Base-by-base conservation (phyloP, 2,113 vertebrate genomes). In the Casuarius casuarius region DNA sequence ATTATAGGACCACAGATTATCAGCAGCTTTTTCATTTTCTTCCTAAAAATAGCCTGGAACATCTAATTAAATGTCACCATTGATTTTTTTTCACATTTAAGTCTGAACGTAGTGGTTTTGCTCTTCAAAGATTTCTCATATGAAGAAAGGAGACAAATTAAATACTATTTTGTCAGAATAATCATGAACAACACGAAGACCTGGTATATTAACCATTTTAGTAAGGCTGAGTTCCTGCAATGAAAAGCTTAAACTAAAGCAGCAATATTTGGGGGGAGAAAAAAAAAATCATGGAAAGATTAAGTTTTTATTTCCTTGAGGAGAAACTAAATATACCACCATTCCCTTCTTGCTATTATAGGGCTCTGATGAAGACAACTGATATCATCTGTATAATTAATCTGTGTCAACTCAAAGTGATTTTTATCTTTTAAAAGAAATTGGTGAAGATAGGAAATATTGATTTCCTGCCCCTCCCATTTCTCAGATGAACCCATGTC, bases 331-430 rank as follows among this genome's bases (percentile, higher is more conserved):
- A 61, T 52, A 54, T 35, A 79, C 21, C 58, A 51, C 74, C 65
- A 62, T 65, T 22, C 65, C 52, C 52, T 90, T 90, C 71, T 85
- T 82, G 88, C 61, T 52, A 16, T 83, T 95, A 87, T 8, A 7
- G 63, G 77, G 90, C 94, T 92, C 80, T 87, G 81, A 97, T 91
- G 81, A 92, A 93, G 94, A 96, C 51, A 68, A 72, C 23, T 84
- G 73, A 94, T 95, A 94, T 6, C 88, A 97, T 95, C 94, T 94
- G 54, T 63, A 70, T 87, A 98, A 97, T 97, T 96, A 97, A 95
- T 89, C 81, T 89, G 44, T 66, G 91, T 85, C 89, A 95, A 84
- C 25, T 77, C 77, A 54, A 93, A 92, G 89, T 84, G 91, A 95
- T 97, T 71, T 58, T 73, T 89, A 93, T 94, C 88, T 93, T 94